A percentile compares a stretch with the other conserved stretches of the same genome.
phyloP scores from a whole-genome alignment of 2,113 vertebrate species.

The Campylorhamphus procurvoides region DNA sequence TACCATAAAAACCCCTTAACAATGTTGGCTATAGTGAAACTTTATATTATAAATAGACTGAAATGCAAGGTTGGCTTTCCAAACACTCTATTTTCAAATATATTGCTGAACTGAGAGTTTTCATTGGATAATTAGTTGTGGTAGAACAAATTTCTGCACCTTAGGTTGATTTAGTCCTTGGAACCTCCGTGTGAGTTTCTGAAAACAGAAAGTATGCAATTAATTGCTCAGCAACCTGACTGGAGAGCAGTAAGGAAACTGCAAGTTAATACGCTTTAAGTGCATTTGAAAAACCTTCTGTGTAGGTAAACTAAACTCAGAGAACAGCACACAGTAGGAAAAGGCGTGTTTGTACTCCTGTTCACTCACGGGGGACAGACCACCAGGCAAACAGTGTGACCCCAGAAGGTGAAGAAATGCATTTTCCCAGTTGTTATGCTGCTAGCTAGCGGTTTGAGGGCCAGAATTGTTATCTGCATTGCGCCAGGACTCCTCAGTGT shows the following conservation, averaged over 20 bases:
- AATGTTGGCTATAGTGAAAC: not conserved
- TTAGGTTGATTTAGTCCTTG: constrained; percentile 32
- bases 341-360: not conserved
- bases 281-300: not conserved
- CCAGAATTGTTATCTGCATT: not conserved
- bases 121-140: constrained; percentile 47
- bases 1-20: constrained; percentile 30
- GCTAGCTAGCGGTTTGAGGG: not conserved
- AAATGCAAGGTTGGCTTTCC: not conserved
- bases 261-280: not conserved
- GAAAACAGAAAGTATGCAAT: not conserved
- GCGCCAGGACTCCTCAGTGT: not conserved
- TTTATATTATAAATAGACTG: constrained; percentile 34
- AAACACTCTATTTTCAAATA: constrained; percentile 18
- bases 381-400: accelerated
- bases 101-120: constrained; percentile 24
- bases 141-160: constrained; percentile 38
- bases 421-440: not conserved
- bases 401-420: not conserved
- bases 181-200: not conserved
- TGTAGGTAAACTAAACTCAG: not conserved
- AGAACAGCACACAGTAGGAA: not conserved
- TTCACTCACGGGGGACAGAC: not conserved
- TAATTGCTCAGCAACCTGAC: constrained; percentile 7
- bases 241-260: constrained; percentile 7